Conservation (phyloP, 2,888 invertebrate genomes). For the Morpho deidamia region DNA sequence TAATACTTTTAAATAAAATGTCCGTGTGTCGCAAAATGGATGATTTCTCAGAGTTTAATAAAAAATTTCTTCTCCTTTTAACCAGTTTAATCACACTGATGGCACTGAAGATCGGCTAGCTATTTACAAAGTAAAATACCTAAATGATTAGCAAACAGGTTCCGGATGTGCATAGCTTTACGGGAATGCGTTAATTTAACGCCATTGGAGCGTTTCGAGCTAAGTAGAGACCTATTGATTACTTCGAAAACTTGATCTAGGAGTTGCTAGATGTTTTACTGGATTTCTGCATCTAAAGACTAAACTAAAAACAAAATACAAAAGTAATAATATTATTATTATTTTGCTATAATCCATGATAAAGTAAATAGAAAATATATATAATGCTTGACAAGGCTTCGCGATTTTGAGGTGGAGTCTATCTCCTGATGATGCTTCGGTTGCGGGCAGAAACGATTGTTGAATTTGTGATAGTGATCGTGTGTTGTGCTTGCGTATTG, state of each 20-base stretch:
- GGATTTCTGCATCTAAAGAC: background rate
- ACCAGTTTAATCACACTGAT: slow-evolving; percentile 4
- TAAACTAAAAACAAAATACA: too few relatives aligned
- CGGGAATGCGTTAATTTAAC: slow-evolving; percentile 5
- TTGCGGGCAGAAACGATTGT: too few relatives aligned
- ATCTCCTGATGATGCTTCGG: too few relatives aligned
- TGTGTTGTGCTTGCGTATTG: too few relatives aligned
- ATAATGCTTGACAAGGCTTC: too few relatives aligned
- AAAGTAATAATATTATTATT: too few relatives aligned
- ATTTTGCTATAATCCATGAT: too few relatives aligned
- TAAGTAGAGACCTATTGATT: slow-evolving; percentile 4
- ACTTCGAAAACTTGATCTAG: background rate
- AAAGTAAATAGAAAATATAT: too few relatives aligned
- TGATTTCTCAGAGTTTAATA: background rate
- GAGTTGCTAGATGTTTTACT: background rate
- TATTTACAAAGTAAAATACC: slow-evolving; percentile 6
- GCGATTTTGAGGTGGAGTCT: too few relatives aligned
- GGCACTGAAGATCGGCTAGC: slow-evolving; percentile 1
- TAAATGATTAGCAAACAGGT: slow-evolving; percentile 8
- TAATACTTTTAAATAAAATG: too few relatives aligned
- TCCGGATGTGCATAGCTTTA: background rate
- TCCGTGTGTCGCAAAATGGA: too few relatives aligned
- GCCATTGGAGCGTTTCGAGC: background rate
- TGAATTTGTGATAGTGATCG: too few relatives aligned
- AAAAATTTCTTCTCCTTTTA: background rate